phyloP scores from a whole-genome alignment of 2,113 vertebrate species.

The Lates calcarifer region DNA sequence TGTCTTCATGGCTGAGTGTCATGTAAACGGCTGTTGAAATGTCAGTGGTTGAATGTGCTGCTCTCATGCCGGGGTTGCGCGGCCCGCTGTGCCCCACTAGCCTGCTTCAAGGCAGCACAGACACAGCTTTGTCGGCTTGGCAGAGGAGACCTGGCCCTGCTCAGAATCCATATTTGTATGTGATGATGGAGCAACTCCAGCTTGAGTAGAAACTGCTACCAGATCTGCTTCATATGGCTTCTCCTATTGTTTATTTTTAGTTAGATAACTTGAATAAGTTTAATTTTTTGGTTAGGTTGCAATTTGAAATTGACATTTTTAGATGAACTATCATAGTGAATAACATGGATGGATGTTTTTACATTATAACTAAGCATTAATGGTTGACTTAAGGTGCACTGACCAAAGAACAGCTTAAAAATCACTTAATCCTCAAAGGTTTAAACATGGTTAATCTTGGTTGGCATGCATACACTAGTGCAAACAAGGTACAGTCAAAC shows the following conservation, averaged over 20 bases:
- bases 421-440: constrained; percentile 5
- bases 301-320: not conserved
- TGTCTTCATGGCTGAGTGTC: constrained; percentile 15
- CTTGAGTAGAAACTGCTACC: constrained; percentile 34
- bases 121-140: constrained; percentile 56
- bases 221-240: constrained; percentile 10
- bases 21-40: constrained; percentile 38
- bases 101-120: constrained; percentile 44
- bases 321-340: too few species aligned
- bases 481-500: constrained; percentile 22
- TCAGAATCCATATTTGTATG: constrained; percentile 70
- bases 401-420: not conserved
- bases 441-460: constrained; percentile 25
- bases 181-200: constrained; percentile 69
- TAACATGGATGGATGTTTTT: not conserved
- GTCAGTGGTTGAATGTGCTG: constrained; percentile 27
- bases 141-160: constrained; percentile 44
- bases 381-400: constrained; percentile 3
- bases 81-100: constrained; percentile 2
- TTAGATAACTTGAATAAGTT: not conserved
- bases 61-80: constrained; percentile 2
- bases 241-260: not conserved
- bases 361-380: not conserved
- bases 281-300: not conserved
- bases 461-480: not conserved